Conservation (phyloP, 2,113 vertebrate genomes). For the Nibea coibor region DNA sequence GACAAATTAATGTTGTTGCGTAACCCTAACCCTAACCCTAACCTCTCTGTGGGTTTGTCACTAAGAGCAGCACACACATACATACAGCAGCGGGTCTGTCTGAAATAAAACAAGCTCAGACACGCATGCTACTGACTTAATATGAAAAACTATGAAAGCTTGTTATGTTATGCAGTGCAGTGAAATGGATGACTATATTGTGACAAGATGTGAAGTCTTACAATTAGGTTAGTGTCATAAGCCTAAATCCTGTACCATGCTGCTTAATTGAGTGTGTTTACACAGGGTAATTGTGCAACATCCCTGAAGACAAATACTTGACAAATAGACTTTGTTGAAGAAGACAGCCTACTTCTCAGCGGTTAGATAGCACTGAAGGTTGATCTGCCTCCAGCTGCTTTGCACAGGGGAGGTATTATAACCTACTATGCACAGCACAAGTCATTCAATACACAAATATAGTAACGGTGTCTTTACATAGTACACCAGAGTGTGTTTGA, state of each 20-base stretch:
- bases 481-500: background rate
- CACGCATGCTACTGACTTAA: background rate
- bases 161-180: background rate
- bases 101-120: background rate
- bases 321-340: too few relatives aligned
- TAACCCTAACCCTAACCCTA: too few relatives aligned
- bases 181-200: background rate
- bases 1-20: too few relatives aligned
- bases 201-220: background rate
- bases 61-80: too few relatives aligned
- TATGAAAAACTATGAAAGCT: too few relatives aligned
- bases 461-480: constrained; percentile 25
- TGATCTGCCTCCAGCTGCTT: background rate
- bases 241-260: background rate
- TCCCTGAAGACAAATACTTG: background rate
- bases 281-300: background rate
- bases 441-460: constrained; percentile 1
- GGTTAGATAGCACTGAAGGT: background rate
- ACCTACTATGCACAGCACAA: background rate
- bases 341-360: background rate
- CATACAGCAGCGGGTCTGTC: background rate
- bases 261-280: background rate
- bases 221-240: background rate
- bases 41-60: too few relatives aligned
- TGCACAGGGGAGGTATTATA: background rate